These are phyloP conservation scores for Suncus etruscus DNA, from an alignment of 2,113 vertebrate genomes.

Conservation along the genomic window DNA sequence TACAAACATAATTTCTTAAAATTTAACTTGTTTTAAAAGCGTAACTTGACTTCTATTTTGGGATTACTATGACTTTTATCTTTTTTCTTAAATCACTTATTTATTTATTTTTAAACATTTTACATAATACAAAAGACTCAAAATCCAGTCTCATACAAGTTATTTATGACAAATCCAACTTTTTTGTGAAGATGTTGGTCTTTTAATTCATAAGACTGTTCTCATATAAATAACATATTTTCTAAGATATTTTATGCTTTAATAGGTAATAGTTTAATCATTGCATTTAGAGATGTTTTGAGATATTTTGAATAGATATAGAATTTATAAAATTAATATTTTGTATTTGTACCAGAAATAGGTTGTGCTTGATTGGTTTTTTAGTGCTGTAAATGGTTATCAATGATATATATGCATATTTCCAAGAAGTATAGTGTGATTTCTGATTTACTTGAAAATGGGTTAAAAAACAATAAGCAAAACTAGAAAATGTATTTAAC, in stretches of 20 bases:
- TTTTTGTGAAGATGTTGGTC: background rate
- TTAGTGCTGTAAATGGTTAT: constrained; percentile 20
- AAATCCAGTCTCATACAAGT: background rate
- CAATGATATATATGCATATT: constrained; percentile 51
- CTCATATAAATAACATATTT: background rate
- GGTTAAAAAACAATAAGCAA: constrained; percentile 35
- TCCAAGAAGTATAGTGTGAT: constrained; percentile 44
- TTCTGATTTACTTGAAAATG: constrained; percentile 57
- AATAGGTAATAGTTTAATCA: background rate
- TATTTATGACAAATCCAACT: background rate
- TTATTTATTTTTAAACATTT: background rate
- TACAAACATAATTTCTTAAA: background rate
- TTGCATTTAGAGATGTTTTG: background rate
- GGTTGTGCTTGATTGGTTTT: constrained; percentile 16
- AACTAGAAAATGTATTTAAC: constrained; percentile 41
- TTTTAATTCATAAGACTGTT: background rate
- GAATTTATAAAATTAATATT: constrained; percentile 55
- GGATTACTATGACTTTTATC: background rate
- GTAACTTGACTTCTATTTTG: background rate
- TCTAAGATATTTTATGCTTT: background rate
- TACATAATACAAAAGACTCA: background rate
- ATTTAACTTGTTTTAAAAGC: background rate
- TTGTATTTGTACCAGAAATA: constrained; percentile 34
- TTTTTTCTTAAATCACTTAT: constrained; percentile 36
- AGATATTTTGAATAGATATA: background rate